Conservation (phyloP, 2,888 invertebrate genomes). For the Drosophila bunnanda region DNA sequence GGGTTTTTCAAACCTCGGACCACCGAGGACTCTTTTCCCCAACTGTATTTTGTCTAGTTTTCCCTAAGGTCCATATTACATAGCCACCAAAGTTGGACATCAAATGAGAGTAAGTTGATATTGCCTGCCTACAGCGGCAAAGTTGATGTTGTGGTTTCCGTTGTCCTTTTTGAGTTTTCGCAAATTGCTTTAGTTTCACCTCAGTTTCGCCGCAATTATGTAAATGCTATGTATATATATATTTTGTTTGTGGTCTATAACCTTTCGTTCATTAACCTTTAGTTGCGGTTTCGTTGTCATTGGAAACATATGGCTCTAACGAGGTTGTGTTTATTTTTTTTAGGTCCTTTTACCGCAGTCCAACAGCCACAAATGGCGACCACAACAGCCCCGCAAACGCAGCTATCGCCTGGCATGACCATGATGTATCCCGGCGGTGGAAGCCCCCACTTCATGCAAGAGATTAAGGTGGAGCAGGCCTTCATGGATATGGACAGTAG, state of each 20-base stretch:
- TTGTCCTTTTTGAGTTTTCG: slow-evolving; percentile 53
- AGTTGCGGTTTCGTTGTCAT: slow-evolving; percentile 3
- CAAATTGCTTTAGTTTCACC: slow-evolving; percentile 37
- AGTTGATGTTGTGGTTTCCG: slow-evolving; percentile 46
- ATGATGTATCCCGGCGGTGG: slow-evolving; percentile 30
- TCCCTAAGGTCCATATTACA: slow-evolving; percentile 2
- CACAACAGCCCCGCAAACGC: slow-evolving; percentile 15
- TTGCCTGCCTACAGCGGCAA: slow-evolving; percentile 22
- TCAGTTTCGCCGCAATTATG: slow-evolving; percentile 39
- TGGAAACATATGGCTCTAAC: slow-evolving; percentile 33
- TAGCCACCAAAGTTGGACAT: slow-evolving; percentile 25
- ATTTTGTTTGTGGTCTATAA: slow-evolving; percentile 12
- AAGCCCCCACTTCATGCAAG: slow-evolving; percentile 38
- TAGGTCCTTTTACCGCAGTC: slow-evolving; percentile 17
- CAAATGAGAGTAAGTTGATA: slow-evolving; percentile 41
- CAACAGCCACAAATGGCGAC: slow-evolving; percentile 15
- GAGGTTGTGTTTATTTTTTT: slow-evolving; percentile 18
- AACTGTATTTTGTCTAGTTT: slow-evolving; percentile 28
- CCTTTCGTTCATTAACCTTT: slow-evolving; percentile 38
- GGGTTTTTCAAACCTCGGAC: slow-evolving; percentile 14
- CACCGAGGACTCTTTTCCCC: background rate
- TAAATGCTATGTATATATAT: slow-evolving; percentile 31
- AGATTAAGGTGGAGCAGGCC: slow-evolving; percentile 60
- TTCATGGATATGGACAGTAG: slow-evolving; percentile 55
- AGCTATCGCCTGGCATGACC: slow-evolving; percentile 15